Conservation (phyloP, 2,888 invertebrate genomes). For the Drosophila pegasa region DNA sequence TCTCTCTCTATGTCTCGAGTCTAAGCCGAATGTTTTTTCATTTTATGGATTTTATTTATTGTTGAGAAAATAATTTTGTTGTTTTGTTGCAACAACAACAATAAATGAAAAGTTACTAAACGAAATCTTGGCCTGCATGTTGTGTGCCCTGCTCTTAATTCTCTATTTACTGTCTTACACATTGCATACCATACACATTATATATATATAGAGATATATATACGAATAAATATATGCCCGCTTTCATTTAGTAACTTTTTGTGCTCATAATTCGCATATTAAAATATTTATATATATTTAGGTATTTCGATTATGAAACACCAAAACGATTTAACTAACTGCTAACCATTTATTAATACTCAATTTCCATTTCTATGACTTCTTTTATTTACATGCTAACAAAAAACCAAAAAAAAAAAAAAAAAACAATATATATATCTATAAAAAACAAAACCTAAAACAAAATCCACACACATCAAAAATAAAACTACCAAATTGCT, state of each 20-base stretch:
- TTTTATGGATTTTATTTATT: constrained; percentile 7
- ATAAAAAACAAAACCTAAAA: constrained; percentile 21
- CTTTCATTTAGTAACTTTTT: constrained; percentile 77
- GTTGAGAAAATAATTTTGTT: constrained; percentile 5
- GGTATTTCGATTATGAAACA: constrained; percentile 22
- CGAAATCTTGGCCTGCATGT: constrained; percentile 60
- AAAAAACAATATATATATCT: constrained; percentile 15
- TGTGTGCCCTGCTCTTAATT: constrained; percentile 58
- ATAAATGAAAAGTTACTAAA: constrained; percentile 72
- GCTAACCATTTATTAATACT: constrained; percentile 74
- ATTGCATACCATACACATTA: constrained; percentile 25
- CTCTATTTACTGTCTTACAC: constrained; percentile 37
- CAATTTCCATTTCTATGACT: constrained; percentile 79
- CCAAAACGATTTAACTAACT: constrained; percentile 61
- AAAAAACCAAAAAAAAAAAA: constrained; percentile 28
- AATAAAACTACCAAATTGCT: constrained; percentile 31
- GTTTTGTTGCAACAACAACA: constrained; percentile 16
- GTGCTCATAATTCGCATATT: constrained; percentile 61
- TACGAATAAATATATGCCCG: constrained; percentile 33
- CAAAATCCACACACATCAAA: constrained; percentile 39
- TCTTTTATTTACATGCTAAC: constrained; percentile 79
- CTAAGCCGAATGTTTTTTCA: constrained; percentile 20
- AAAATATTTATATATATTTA: constrained; percentile 34
- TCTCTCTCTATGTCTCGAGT: constrained; percentile 22
- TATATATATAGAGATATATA: constrained; percentile 7